Base-by-base conservation (phyloP, 2,113 vertebrate species). In the Neogobius melanostomus region DNA sequence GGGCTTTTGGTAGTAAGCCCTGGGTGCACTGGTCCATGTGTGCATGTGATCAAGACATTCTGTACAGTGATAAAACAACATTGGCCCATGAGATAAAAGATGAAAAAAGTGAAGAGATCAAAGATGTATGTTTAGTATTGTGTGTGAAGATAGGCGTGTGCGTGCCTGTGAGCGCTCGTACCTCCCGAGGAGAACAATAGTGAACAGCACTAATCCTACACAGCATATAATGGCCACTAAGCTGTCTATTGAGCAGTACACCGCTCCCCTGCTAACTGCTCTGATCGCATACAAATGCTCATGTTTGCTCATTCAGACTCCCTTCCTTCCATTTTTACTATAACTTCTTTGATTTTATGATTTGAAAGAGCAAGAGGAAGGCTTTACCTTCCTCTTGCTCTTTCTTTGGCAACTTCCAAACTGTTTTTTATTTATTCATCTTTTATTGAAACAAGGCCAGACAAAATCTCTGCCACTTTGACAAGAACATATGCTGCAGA, bases 221-320 rank as follows among this genome's bases (percentile, higher is more conserved):
- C 85, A 71, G 76, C 74, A 75, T 90, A 95, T 95, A 95, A 96
- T 94, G 91, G 94, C 90, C 93, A 92, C 93, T 94, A 95, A 95
- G 94, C 91, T 95, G 93, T 91, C 93, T 89, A 93, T 95, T 95
- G 91, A 95, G 72, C 66, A 6, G 86, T 47, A 94, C 93, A 94
- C 88, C 90, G 89, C 89, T 85, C 89, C 90, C 85, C 89, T 88
- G 90, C 92, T 87, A n/a, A 80, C 81, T 77, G 79, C 88, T 83
- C 86, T 94, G 94, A 95, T 94, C 92, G 77, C 77, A 85, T 68
- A 77, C 61, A 21, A 82, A 85, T 15, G 68, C 66, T 66, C 66
- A 6, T 47, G 3, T 63, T 63, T 75, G 9, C 69, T 56, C 53
- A 28, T 56, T 56, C 53, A 56, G 53, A 52, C 14, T 21, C 56